These are phyloP conservation scores for Dasyornis broadbenti DNA, from an alignment of 2,113 vertebrate genomes.

Conservation along the genomic window DNA sequence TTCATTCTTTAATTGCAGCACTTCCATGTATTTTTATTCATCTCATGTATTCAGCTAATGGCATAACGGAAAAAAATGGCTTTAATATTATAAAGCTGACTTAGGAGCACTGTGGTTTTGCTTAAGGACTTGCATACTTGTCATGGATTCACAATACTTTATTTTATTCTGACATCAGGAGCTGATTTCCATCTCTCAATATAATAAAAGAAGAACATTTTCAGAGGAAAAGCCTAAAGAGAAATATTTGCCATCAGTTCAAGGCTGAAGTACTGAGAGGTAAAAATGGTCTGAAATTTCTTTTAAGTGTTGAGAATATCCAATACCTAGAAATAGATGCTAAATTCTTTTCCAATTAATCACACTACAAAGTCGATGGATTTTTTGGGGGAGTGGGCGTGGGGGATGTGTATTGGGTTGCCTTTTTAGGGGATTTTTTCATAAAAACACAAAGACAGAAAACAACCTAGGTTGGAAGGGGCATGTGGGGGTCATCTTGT, in stretches of 20 bases:
- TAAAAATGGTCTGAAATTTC: neutral
- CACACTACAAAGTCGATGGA: neutral
- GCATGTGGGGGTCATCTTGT: neutral
- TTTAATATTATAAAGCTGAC: neutral
- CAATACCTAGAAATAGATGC: neutral
- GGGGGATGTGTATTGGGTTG: neutral
- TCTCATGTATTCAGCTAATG: neutral
- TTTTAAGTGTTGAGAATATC: neutral
- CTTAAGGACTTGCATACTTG: neutral
- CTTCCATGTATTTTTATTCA: neutral
- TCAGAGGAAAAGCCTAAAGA: neutral
- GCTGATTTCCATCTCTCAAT: neutral
- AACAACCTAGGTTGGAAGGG: neutral
- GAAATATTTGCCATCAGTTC: neutral
- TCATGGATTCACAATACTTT: neutral
- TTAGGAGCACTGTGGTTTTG: neutral
- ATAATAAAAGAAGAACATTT: neutral
- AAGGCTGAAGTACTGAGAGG: neutral
- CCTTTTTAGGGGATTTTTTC: neutral
- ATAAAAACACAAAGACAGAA: neutral
- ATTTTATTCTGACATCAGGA: neutral
- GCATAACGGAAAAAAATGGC: neutral
- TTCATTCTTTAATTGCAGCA: neutral
- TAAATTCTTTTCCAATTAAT: neutral
- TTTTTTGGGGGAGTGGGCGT: fast-evolving